Evolutionary conservation across 2,113 vertebrate genomes (phyloP), one percentile per base, ranked within the genome.

Genomic region (Willisornis vidua): DNA sequence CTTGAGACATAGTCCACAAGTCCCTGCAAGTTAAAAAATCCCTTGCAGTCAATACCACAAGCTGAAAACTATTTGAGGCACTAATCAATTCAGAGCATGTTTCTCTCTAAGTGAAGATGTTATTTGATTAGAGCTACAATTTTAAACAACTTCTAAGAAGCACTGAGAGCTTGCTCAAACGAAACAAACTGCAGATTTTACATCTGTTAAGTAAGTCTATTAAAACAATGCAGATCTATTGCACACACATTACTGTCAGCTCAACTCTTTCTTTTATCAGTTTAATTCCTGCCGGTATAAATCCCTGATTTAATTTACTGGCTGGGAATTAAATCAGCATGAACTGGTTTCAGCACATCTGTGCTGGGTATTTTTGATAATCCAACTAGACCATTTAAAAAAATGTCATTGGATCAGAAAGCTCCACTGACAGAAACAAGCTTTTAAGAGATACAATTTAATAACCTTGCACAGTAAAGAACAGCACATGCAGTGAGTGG

Each of bases 291-390:
- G 43, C 48, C 54, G 39, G 55, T 93, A 57, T 79, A 94, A 96
- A 94, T 80, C 72, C 66, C 52, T 33, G 28, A 94, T 88, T 90
- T 91, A 91, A 96, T 87, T 94, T 90, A 90, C 35, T 67, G 63
- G 48, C 76, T 84, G 70, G 85, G 72, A 96, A 96, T 93, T 91
- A 94, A 91, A 95, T 91, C 91, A 96, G 71, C 78, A 80, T 31
- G 71, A 89, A 93, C 74, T 75, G 76, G 68, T 72, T 92, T 94
- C 82, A 74, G n/a, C 48, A 43, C 48, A 83, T 86, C 85, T 89
- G 73, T 88, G 92, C 68, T 49, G 61, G 55, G 13, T 48, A 94
- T 86, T 86, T 72, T 45, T 71, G 73, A 67, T 29, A 45, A 48
- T 66, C 45, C 77, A 86, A 67, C 19, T 2, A 86, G 43, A 85